Conservation (phyloP, 2,888 invertebrate species). For the Ametastegia equiseti region DNA sequence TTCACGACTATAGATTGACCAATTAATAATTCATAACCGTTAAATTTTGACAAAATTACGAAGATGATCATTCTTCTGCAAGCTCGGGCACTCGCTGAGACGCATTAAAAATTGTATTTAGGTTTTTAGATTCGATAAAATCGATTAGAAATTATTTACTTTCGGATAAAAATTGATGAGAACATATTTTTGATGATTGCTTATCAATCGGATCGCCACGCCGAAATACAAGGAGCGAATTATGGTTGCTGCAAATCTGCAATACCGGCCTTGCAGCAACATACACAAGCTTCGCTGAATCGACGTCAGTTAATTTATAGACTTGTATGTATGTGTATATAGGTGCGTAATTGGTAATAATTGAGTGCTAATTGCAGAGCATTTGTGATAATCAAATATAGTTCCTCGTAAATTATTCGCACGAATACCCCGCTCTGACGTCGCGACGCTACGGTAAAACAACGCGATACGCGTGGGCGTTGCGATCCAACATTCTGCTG, state of each 20-base stretch:
- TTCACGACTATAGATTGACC: background rate
- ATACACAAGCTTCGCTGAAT: conserved; percentile 11
- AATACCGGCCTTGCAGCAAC: background rate
- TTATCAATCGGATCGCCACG: no score
- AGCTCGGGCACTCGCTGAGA: no score
- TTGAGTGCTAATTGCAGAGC: conserved; percentile 63
- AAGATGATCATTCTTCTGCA: no score
- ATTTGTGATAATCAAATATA: conserved; percentile 63
- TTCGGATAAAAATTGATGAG: no score
- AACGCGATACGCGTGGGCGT: conserved; percentile 24
- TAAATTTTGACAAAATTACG: no score
- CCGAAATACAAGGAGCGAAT: background rate
- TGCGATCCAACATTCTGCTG: background rate
- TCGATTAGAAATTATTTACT: no score
- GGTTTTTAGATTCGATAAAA: no score
- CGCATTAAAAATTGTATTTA: no score
- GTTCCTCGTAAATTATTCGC: conserved; percentile 58
- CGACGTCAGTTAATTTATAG: conserved; percentile 58
- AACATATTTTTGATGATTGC: no score
- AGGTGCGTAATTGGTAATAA: conserved; percentile 61
- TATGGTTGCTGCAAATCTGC: background rate
- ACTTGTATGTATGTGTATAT: background rate
- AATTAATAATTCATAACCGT: no score
- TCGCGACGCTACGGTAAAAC: conserved; percentile 38
- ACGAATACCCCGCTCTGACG: conserved; percentile 50